Percentiles rank a stretch among this genome's conserved stretches.
These are phyloP conservation scores for Cecidostiba fungosa DNA, from an alignment of 2,888 invertebrate species.

Conservation along the genomic window DNA sequence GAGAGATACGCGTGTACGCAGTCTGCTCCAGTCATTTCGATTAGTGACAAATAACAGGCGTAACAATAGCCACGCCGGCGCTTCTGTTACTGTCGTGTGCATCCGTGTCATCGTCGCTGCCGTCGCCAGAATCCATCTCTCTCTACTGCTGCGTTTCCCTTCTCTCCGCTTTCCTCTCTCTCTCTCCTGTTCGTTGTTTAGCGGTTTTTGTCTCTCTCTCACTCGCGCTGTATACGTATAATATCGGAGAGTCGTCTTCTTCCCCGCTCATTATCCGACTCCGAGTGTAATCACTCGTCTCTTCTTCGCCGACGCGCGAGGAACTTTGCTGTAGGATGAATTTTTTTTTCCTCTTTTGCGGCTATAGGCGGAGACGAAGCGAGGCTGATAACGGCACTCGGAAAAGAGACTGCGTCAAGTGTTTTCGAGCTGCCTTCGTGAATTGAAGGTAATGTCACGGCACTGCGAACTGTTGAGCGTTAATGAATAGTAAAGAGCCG, in stretches of 20 bases:
- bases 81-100: constrained; percentile 52
- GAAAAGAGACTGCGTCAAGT: too few species aligned
- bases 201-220: constrained; percentile 48
- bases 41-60: constrained; percentile 61
- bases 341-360: background rate
- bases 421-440: background rate
- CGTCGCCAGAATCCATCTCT: constrained; percentile 15
- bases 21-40: constrained; percentile 61
- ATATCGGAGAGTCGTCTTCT: constrained; percentile 21
- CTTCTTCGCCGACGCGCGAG: background rate
- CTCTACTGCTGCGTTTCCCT: background rate
- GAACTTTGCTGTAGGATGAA: background rate
- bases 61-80: constrained; percentile 53
- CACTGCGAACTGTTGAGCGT: background rate
- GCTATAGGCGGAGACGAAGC: background rate
- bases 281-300: constrained; percentile 40
- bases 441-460: background rate
- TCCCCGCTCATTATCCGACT: constrained; percentile 54
- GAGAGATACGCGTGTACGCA: background rate
- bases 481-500: background rate
- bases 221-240: background rate
- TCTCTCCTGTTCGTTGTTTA: constrained; percentile 16
- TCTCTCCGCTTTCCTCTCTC: constrained; percentile 31
- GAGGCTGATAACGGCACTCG: background rate
- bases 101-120: constrained; percentile 52